Evolutionary conservation across 2,888 invertebrate genomes (phyloP), one percentile per base, ranked within the genome.

Genomic region (Yponomeuta evonymella): DNA sequence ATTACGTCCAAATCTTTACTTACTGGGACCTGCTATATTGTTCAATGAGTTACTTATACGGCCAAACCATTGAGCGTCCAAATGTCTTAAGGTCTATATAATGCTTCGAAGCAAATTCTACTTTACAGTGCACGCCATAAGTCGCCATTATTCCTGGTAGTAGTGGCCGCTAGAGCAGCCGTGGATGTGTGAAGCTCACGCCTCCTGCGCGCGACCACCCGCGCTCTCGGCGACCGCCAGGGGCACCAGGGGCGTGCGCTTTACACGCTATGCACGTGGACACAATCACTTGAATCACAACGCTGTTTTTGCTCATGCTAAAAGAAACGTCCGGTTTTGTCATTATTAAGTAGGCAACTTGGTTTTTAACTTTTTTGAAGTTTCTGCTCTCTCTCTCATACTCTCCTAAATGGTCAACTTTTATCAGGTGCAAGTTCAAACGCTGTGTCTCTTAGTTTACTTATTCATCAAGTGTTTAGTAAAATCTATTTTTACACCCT

Each of bases 111-210:
- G 36, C 4, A 63, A 36, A 70, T 15, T 62, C 33, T 43, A 62
- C 70, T 63, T n/a, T 70, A 23, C 33, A 4, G n/a, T 62, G 5
- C n/a, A 36, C 9, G 36, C 15, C 62, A 30, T 15, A 36, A 36
- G 12, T 48, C 12, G 12, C 12, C 15, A 23, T 15, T 67, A 58
- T 58, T 15, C 8, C 12, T 58, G 68, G 51, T 69, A n/a, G 29
- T 67, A 48, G 62, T 36, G 70, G 4, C 30, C 12, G 30, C 69
- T 51, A 51, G 58, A 30, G 69, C 30, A 9, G 63, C 79, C 81
- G 83, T 83, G 83, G 86, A 87, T 81, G 88, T 88, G 88, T 88
- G 86, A 87, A 90, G 81, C 84, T 82, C 82, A 86, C 88, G 89
- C 87, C 86, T 87, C 81, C 79, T 76, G 81, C 84, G 79, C 82